Base-by-base conservation (phyloP, 2,797 vertebrate species). In the Leptoclinus maculatus region DNA sequence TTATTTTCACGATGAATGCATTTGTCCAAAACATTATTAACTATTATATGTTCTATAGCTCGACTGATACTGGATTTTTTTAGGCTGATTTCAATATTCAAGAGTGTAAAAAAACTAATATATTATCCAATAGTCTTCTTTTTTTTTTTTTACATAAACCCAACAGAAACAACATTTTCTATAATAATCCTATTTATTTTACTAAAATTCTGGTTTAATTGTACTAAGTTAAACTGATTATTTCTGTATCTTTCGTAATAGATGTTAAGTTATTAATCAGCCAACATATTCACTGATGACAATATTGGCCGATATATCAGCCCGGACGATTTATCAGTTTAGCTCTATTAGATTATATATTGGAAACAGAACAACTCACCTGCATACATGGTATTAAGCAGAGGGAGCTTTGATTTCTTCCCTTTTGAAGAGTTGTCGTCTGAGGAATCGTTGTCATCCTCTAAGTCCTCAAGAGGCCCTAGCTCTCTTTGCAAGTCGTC, bases 401-500 rank as follows among this genome's bases (percentile, higher is more conserved):
- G 14, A 49, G 83, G 82, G 0, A 82, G 41, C 12, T 71, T 78
- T 17, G 80, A 7, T 66, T 80, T 80, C 14, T 13, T 66, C 27
- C 13, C 17, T 27, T 58, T 74, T 38, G 23, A 29, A 9, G 63
- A 71, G 23, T 39, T 47, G 34, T 78, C 54, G 0, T 84, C 69
- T 7, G 71, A 71, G 11, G 38, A 78, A 17, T 82, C 45, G 9
- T n/a, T 12, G 2, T 67, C 38, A 49, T 87, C 47, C 7, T 73
- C 66, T 0, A 36, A 36, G 13, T 65, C 12, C 11, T 41, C 36
- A 6, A 12, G 5, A 14, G 0, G 1, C 5, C 3, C 5, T 0
- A 86, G 11, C 25, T 91, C 88, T 21, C 9, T 34, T 8, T 89
- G 74, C 16, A 78, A 43, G 43, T 93, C 85, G 62, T 94, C 92